Base-by-base conservation (phyloP, 53 echinoderm and acorn worm genomes). In the Stichopus horrens region DNA sequence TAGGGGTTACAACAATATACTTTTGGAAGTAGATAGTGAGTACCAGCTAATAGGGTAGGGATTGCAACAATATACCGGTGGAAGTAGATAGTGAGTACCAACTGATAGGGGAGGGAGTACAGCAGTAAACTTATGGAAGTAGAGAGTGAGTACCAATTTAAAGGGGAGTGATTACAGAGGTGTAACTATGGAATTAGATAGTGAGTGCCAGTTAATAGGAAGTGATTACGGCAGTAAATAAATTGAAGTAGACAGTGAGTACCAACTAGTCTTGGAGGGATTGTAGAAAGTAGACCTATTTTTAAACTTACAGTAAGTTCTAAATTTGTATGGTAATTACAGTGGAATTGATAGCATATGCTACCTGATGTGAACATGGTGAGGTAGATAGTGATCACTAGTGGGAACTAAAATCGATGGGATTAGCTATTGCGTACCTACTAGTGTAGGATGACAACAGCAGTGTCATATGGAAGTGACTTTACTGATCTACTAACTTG, bases 161-260 rank as follows among this genome's bases (percentile, higher is more conserved):
- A 7, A 71, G 8, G 59, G 1, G 8, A 59, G 59, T 0, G 11
- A 59, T 8, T 59, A 59, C 59, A 18, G 0, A n/a, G 18, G 71
- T 18, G 18, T n/a, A 16, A 19, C 0, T n/a, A 71, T 71, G 71
- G 18, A 21, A 71, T n/a, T 71, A 16, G 71, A 71, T 71, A 71
- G 0, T 18, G 18, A 71, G 71, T 71, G 18, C 16, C 19, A 7
- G 5, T 71, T 16, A 7, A 18, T 71, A 71, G 19, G 2, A 37
- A 37, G 37, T 0, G 37, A 37, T 37, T 37, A 37, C 37, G 2
- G 37, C 4, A 71, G 14, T 71, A 6, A 71, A 71, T 20, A 0
- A 16, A 71, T 71, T 18, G 18, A 71, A 71, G 68, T 68, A 68
- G 68, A 68, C n/a, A 68, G 68, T 68, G 68, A 68, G 68, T 68